Evolutionary conservation across 2,797 vertebrate species (phyloP).

Genomic region (Limnodromus scolopaceus): DNA sequence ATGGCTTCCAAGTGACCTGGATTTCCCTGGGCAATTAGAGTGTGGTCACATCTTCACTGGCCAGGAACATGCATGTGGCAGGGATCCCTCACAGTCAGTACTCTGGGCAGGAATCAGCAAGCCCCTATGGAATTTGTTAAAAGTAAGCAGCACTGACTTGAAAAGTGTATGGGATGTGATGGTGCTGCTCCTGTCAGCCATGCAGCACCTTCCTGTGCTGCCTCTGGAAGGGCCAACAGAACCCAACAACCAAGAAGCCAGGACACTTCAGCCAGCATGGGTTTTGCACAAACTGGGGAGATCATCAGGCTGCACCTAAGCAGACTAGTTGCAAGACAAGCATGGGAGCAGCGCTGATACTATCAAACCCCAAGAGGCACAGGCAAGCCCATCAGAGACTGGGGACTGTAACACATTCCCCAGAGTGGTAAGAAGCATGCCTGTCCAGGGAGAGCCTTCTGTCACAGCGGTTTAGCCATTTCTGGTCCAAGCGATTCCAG

Average conservation of each 20-base stretch:
- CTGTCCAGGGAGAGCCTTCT: background rate
- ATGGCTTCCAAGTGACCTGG: background rate
- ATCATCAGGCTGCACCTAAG: background rate
- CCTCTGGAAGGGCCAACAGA: background rate
- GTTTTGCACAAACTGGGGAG: background rate
- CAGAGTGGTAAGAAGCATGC: background rate
- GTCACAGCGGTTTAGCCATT: background rate
- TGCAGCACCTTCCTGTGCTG: fast-evolving
- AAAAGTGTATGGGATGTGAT: background rate
- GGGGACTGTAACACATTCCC: background rate
- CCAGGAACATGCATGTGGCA: background rate
- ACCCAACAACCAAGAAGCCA: fast-evolving
- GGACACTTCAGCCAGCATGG: background rate
- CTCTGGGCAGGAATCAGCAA: background rate
- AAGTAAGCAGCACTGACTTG: fast-evolving
- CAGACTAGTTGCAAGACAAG: background rate
- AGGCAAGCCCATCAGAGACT: background rate
- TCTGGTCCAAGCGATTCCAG: background rate
- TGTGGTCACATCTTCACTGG: background rate
- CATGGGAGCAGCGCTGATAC: background rate
- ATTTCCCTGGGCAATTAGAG: fast-evolving
- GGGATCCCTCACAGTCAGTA: fast-evolving
- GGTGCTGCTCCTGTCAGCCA: background rate
- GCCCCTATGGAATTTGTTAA: fast-evolving
- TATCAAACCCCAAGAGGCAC: background rate